Conservation (phyloP, 2,113 vertebrate genomes). For the Catharus fuscescens region DNA sequence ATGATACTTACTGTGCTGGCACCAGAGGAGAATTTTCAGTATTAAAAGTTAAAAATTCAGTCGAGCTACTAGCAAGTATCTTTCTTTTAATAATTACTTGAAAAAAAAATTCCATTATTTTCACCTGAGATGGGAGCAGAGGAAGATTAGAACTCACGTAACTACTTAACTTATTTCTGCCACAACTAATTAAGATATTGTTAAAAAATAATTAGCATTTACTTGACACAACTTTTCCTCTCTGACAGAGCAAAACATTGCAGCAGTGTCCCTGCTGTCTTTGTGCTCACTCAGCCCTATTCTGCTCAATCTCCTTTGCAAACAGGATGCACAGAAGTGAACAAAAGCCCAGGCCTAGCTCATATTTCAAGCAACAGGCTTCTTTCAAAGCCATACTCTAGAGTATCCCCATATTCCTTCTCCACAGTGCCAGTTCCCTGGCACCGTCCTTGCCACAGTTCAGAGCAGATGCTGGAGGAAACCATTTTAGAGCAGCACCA, state of each 20-base stretch:
- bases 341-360: background rate
- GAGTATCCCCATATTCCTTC: background rate
- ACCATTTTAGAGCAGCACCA: background rate
- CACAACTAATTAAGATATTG: background rate
- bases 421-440: background rate
- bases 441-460: background rate
- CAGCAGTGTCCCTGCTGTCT: background rate
- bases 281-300: background rate
- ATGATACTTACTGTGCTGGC: constrained; percentile 69
- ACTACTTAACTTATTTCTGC: background rate
- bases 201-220: background rate
- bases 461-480: background rate
- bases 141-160: background rate
- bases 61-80: background rate
- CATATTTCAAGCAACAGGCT: background rate
- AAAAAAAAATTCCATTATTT: background rate
- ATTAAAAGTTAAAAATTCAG: constrained; percentile 48
- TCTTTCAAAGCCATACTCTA: background rate
- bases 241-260: background rate
- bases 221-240: background rate
- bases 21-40: constrained; percentile 47
- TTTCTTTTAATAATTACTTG: background rate
- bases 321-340: background rate
- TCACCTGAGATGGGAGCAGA: background rate
- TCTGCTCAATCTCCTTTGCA: background rate